Percentiles rank a stretch among this genome's conserved stretches.
Conservation (phyloP, 2,113 vertebrate species). For the Callipepla californica region DNA sequence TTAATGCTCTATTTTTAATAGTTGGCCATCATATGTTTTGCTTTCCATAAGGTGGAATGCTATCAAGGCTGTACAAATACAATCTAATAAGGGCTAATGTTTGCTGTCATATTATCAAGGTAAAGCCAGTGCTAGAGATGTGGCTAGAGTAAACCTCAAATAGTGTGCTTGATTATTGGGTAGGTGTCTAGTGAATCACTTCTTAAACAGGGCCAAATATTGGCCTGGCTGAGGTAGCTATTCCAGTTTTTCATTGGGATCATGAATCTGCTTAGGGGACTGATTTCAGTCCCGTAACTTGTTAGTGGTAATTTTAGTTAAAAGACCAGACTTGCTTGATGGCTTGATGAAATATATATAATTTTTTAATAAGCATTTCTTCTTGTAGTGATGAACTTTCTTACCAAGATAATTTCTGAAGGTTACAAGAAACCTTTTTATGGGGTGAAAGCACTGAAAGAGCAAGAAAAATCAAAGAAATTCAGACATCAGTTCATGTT, state of each 20-base stretch:
- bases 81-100: background rate
- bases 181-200: background rate
- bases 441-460: background rate
- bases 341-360: background rate
- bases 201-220: background rate
- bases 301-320: slow-evolving; percentile 13
- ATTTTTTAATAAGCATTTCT: background rate
- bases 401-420: slow-evolving; percentile 6
- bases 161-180: background rate
- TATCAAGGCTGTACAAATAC: background rate
- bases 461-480: slow-evolving; percentile 12
- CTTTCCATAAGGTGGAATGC: background rate
- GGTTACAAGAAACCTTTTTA: background rate
- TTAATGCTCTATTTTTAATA: slow-evolving; percentile 1
- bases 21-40: slow-evolving; percentile 33
- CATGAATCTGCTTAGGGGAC: fast-evolving
- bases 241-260: background rate
- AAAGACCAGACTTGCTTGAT: background rate
- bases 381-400: background rate
- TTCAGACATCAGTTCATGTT: background rate
- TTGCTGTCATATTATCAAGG: background rate
- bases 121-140: background rate
- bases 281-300: background rate
- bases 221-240: background rate
- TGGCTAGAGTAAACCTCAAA: background rate